Percentiles rank a stretch among this genome's conserved stretches.
Conservation (phyloP, 2,113 vertebrate genomes). For the Myotis davidii region DNA sequence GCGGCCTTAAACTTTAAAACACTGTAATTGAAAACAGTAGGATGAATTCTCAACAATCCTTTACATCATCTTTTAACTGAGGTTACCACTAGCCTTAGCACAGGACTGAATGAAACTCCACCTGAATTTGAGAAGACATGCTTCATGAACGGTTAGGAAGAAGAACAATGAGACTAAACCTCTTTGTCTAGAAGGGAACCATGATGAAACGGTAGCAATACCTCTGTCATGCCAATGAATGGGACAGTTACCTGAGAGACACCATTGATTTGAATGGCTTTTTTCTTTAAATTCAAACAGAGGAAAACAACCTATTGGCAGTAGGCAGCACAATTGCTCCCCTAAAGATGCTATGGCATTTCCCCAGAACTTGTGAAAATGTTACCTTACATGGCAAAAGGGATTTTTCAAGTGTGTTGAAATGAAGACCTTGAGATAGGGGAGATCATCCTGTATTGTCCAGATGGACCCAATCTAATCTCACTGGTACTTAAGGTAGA, state of each 20-base stretch:
- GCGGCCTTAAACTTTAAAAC: background rate
- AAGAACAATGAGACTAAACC: background rate
- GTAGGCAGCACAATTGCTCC: background rate
- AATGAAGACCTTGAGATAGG: background rate
- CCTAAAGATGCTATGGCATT: background rate
- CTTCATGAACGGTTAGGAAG: background rate
- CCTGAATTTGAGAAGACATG: background rate
- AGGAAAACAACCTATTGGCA: background rate
- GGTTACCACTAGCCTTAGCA: background rate
- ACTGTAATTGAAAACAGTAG: background rate
- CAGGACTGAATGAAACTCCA: background rate
- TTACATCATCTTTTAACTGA: background rate
- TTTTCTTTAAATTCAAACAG: slow-evolving; percentile 30
- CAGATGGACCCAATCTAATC: background rate
- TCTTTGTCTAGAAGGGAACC: background rate
- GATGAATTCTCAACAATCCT: background rate
- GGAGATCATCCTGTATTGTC: background rate
- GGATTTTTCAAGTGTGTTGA: background rate
- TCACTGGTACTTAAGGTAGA: background rate
- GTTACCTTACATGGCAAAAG: background rate
- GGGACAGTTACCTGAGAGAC: background rate
- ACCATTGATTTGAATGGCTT: background rate
- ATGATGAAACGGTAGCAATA: background rate
- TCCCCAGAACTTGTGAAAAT: background rate
- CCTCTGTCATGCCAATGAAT: background rate